Evolutionary conservation across 2,113 vertebrate species (phyloP).

Genomic region (Ptychochromis oligacanthus): DNA sequence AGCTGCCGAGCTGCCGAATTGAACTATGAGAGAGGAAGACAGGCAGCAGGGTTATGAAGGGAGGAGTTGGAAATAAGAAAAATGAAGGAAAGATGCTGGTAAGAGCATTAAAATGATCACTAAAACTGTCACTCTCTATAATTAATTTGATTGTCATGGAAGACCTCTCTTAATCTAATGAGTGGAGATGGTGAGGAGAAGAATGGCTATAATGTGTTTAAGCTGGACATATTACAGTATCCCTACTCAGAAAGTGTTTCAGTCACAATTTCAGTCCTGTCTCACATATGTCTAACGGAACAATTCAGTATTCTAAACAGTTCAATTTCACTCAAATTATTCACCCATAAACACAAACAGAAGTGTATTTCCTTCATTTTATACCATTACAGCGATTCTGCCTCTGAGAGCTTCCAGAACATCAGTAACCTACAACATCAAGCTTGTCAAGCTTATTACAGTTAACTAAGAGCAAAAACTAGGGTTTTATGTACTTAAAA

Average conservation of each 20-base stretch:
- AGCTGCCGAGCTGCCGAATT: constrained; percentile 95
- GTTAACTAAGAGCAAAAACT: neutral
- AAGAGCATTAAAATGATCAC: constrained; percentile 28
- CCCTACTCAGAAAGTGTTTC: neutral
- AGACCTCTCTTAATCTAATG: neutral
- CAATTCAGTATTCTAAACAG: neutral
- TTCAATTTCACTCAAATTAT: neutral
- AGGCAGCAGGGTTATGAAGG: constrained; percentile 5
- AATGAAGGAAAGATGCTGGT: neutral
- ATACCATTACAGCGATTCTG: neutral
- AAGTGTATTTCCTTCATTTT: neutral
- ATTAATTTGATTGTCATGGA: neutral
- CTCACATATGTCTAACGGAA: neutral
- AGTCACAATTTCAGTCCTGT: neutral
- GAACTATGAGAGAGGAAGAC: constrained; percentile 80
- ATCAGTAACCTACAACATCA: neutral
- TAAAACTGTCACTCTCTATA: constrained; percentile 33
- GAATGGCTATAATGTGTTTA: neutral
- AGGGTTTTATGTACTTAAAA: neutral
- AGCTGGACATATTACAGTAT: neutral
- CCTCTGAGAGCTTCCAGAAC: neutral
- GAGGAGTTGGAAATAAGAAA: constrained; percentile 26
- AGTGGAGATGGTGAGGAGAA: neutral
- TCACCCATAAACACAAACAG: neutral
- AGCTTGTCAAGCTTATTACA: neutral